phyloP scores from a whole-genome alignment of 2,888 invertebrate species.

The Euplagia quadripunctaria region DNA sequence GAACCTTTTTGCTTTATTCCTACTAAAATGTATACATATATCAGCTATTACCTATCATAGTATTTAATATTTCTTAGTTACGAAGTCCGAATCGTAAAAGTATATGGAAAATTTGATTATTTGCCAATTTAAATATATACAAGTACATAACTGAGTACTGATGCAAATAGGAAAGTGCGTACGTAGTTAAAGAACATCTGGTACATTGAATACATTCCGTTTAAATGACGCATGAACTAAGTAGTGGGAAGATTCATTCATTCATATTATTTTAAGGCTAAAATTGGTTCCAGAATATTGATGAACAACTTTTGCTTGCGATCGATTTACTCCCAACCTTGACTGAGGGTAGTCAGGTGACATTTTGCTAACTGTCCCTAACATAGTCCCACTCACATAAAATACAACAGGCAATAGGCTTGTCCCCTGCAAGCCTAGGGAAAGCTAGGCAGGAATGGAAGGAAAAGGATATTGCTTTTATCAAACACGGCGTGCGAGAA shows the following conservation, averaged over 20 bases:
- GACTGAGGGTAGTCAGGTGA: too few relatives aligned
- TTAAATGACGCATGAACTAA: conserved; percentile 36
- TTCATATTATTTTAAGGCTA: conserved; percentile 29
- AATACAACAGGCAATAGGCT: too few relatives aligned
- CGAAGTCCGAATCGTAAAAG: conserved; percentile 11
- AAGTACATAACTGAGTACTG: not conserved
- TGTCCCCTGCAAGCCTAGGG: too few relatives aligned
- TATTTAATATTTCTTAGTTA: not conserved
- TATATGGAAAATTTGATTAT: conserved; percentile 17
- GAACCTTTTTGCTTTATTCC: conserved; percentile 1
- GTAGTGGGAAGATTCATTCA: conserved; percentile 19
- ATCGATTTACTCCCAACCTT: not conserved
- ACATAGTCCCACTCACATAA: too few relatives aligned
- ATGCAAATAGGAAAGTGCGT: not conserved
- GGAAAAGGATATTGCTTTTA: too few relatives aligned
- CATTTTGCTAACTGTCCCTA: too few relatives aligned
- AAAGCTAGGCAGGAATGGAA: too few relatives aligned
- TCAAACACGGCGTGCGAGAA: too few relatives aligned
- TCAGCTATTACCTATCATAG: not conserved
- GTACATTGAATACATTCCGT: conserved; percentile 27
- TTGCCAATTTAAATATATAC: conserved; percentile 28
- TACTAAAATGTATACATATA: not conserved
- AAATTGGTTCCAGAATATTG: conserved; percentile 6
- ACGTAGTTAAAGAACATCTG: conserved; percentile 17
- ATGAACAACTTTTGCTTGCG: not conserved